Conservation (phyloP, 2,113 vertebrate genomes). For the Entomyzon cyanotis region DNA sequence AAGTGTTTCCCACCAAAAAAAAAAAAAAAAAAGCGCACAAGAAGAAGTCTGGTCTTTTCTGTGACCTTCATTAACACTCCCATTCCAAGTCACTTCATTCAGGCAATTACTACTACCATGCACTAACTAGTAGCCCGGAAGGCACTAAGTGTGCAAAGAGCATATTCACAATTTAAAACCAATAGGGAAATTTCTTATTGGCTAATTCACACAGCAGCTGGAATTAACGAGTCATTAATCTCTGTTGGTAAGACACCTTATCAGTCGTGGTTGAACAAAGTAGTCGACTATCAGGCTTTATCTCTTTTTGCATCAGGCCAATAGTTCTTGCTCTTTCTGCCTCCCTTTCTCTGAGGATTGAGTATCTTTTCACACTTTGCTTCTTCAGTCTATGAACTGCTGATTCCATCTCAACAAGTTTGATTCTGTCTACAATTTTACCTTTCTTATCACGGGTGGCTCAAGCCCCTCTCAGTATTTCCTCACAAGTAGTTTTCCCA, state of each 20-base stretch:
- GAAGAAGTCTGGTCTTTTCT: background rate
- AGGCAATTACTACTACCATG: background rate
- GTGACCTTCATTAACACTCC: background rate
- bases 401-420: background rate
- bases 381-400: background rate
- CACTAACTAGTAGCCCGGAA: background rate
- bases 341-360: background rate
- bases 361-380: background rate
- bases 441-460: background rate
- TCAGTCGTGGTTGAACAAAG: background rate
- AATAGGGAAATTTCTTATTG: background rate
- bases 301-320: background rate
- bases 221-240: background rate
- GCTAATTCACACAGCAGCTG: background rate
- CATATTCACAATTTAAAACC: background rate
- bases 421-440: background rate
- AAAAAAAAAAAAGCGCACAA: background rate
- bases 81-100: background rate
- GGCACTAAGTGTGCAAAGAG: background rate
- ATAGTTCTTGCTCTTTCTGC: background rate
- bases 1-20: fast-evolving
- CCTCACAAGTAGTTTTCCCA: background rate
- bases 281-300: background rate
- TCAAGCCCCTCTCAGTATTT: background rate
- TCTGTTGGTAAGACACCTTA: background rate